Conservation (phyloP, 2,113 vertebrate species). For the Neolamprologus devosi region DNA sequence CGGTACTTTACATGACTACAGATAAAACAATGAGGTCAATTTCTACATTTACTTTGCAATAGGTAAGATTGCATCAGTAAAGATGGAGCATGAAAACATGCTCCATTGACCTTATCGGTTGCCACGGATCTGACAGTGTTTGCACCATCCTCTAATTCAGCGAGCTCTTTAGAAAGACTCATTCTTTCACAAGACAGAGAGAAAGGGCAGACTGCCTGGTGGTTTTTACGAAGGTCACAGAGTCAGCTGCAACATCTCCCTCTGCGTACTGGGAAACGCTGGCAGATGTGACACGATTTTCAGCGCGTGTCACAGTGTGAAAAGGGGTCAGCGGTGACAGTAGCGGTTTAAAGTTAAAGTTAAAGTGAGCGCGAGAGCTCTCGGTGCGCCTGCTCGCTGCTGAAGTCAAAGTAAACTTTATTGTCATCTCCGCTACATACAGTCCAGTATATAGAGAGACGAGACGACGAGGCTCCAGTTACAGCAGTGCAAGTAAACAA, state of each 20-base stretch:
- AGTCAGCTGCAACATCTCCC: not conserved
- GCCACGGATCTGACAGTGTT: not conserved
- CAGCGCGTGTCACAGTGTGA: not conserved
- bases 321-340: not conserved
- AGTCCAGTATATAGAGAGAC: not conserved
- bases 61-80: not conserved
- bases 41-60: not conserved
- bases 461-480: not conserved
- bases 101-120: not conserved
- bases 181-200: not conserved
- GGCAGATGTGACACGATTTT: not conserved
- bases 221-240: not conserved
- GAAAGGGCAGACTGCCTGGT: not conserved
- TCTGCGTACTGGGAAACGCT: not conserved
- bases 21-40: not conserved
- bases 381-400: not conserved
- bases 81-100: not conserved
- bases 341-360: not conserved
- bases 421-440: not conserved
- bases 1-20: not conserved
- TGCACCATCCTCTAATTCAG: not conserved
- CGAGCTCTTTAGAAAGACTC: not conserved
- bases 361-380: fast-evolving
- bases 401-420: not conserved
- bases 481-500: not conserved